Percentiles rank a stretch among this genome's conserved stretches.
phyloP scores from a whole-genome alignment of 2,113 vertebrate genomes.

The Ictalurus punctatus region DNA sequence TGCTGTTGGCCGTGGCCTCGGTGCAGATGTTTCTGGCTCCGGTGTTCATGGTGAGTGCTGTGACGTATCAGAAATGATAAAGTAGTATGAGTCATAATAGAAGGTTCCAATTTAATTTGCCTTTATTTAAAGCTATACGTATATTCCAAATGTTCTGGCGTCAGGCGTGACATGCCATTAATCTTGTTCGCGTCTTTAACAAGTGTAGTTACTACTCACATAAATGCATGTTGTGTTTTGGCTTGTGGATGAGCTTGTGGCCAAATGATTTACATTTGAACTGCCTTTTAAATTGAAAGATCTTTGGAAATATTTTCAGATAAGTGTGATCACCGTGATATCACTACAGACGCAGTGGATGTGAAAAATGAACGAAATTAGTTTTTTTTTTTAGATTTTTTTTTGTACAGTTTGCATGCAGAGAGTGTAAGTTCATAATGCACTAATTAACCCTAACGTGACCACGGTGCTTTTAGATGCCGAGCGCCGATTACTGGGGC shows the following conservation, averaged over 20 bases:
- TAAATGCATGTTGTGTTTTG: not conserved
- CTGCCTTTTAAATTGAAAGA: not conserved
- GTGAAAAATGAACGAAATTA: not conserved
- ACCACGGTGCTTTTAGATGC: conserved; percentile 54
- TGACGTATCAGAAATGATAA: not conserved
- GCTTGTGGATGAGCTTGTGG: not conserved
- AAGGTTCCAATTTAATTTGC: too few relatives aligned
- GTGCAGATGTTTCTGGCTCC: conserved; percentile 71
- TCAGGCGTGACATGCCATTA: not conserved
- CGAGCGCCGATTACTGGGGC: conserved; percentile 78
- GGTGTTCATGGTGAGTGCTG: conserved; percentile 65
- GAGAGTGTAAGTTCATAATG: too few relatives aligned
- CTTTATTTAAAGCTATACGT: not conserved
- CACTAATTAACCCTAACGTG: not conserved
- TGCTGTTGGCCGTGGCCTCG: conserved; percentile 61
- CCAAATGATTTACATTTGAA: not conserved
- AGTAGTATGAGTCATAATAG: not conserved
- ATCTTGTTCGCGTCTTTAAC: not conserved
- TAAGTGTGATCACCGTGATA: not conserved
- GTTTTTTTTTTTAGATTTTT: not conserved
- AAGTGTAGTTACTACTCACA: not conserved
- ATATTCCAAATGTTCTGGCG: not conserved
- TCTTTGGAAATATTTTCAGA: not conserved
- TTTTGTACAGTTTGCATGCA: not conserved
- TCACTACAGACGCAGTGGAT: not conserved